Evolutionary conservation across 2,888 invertebrate genomes (phyloP).

Genomic region (Nymphalis c-album): DNA sequence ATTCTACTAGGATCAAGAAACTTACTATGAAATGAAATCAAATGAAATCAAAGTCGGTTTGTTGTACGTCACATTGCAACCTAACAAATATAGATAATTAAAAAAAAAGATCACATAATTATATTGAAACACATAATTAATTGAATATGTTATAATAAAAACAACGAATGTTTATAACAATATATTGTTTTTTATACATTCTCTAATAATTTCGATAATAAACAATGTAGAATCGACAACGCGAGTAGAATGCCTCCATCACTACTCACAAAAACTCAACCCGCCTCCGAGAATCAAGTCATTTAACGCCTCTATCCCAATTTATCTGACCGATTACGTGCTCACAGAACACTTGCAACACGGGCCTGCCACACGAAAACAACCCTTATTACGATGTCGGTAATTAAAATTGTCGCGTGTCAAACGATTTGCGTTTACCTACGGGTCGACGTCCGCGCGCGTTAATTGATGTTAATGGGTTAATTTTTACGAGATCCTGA

Average conservation of each 20-base stretch:
- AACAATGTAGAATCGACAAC: not conserved
- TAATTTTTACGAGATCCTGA: constrained; percentile 54
- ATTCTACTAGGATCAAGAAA: no score
- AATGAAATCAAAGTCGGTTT: no score
- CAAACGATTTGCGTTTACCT: constrained; percentile 17
- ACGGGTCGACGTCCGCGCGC: constrained; percentile 20
- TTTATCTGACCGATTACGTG: constrained; percentile 55
- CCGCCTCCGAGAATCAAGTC: constrained; percentile 54
- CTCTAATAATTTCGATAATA: no score
- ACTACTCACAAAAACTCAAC: constrained; percentile 40
- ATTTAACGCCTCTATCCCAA: constrained; percentile 59
- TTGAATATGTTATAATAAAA: no score
- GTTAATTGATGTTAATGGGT: constrained; percentile 70
- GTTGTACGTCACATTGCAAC: no score
- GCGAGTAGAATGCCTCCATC: constrained; percentile 19
- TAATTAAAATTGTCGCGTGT: not conserved
- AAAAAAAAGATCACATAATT: no score
- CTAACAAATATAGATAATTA: no score
- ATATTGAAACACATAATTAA: no score
- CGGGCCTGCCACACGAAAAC: not conserved
- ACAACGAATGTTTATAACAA: no score
- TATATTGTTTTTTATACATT: no score
- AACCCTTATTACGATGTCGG: not conserved
- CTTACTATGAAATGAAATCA: no score
- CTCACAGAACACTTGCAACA: constrained; percentile 39